A percentile compares a stretch with the other conserved stretches of the same genome.
Conservation (phyloP, 2,888 invertebrate species). For the Gymnoscelis rufifasciata region DNA sequence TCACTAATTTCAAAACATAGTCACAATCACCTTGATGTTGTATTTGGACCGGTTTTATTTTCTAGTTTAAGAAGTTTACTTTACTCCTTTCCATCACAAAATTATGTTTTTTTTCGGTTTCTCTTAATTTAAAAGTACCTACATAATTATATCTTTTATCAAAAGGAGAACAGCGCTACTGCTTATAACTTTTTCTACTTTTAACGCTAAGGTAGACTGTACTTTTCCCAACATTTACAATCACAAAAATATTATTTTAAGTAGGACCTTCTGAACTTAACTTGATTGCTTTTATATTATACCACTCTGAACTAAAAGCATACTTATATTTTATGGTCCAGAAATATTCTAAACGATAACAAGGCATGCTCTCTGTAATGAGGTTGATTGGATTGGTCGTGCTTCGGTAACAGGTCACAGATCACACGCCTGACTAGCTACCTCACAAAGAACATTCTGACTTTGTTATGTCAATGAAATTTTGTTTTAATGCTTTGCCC, state of each 20-base stretch:
- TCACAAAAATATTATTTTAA: neutral
- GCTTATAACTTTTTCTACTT: too few species aligned
- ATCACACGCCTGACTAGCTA: conserved; percentile 37
- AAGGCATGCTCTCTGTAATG: conserved; percentile 29
- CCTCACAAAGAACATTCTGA: conserved; percentile 28
- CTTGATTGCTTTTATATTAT: conserved; percentile 12
- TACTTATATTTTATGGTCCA: conserved; percentile 18
- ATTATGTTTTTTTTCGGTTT: too few species aligned
- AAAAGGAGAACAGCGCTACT: too few species aligned
- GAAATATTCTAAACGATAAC: conserved; percentile 21
- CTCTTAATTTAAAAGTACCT: too few species aligned
- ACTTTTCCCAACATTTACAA: too few species aligned
- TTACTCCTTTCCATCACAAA: too few species aligned
- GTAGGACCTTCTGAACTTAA: conserved; percentile 15
- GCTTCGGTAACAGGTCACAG: conserved; percentile 45
- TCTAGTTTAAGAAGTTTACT: too few species aligned
- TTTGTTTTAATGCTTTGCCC: too few species aligned
- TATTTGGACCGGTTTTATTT: too few species aligned
- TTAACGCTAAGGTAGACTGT: neutral
- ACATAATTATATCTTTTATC: too few species aligned
- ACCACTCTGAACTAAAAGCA: conserved; percentile 18
- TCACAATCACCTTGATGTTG: too few species aligned
- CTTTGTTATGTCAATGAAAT: neutral
- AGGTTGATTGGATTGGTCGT: conserved; percentile 49
- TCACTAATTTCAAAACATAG: too few species aligned